phyloP scores from a whole-genome alignment of 2,113 vertebrate genomes.

The Platanista minor region DNA sequence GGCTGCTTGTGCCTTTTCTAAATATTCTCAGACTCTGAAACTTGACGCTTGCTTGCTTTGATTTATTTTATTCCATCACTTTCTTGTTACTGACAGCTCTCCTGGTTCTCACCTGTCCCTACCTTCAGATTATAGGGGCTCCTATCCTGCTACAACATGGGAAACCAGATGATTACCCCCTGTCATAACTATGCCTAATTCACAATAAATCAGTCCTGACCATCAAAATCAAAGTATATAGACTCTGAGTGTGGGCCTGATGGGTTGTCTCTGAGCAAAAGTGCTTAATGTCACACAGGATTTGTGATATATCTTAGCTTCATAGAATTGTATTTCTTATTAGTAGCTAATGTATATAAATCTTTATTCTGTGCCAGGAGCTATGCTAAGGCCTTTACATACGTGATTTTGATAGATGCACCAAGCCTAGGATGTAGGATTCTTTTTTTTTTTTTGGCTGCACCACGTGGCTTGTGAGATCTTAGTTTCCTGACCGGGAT shows the following conservation, averaged over 20 bases:
- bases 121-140: not conserved
- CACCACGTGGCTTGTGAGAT: not conserved
- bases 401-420: not conserved
- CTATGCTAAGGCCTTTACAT: not conserved
- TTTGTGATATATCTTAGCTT: not conserved
- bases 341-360: not conserved
- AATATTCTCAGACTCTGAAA: not conserved
- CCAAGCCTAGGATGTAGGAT: not conserved
- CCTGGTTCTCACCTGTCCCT: not conserved
- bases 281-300: not conserved
- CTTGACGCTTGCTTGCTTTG: not conserved
- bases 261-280: not conserved
- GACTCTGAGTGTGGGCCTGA: not conserved
- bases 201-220: not conserved
- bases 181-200: not conserved
- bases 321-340: not conserved
- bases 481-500: not conserved
- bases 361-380: not conserved
- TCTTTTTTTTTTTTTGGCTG: not conserved
- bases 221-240: not conserved
- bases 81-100: not conserved
- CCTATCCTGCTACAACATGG: not conserved
- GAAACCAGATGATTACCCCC: not conserved
- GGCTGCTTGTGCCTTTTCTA: not conserved
- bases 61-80: not conserved